Evolutionary conservation across 1,140 invertebrate genomes (phyloP).

Genomic region (Cherax quadricarinatus): DNA sequence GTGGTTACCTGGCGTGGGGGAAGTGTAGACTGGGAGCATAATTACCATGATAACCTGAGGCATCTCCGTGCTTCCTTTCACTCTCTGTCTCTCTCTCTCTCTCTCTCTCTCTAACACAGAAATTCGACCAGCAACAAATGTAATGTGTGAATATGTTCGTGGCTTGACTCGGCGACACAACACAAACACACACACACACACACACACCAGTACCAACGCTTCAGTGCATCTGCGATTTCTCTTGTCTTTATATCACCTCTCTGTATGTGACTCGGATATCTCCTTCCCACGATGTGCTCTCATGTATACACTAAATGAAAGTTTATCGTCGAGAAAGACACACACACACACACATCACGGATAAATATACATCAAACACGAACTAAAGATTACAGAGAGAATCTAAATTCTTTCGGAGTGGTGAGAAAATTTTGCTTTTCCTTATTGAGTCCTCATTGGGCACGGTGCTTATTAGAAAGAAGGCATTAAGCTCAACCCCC

Average conservation of each 20-base stretch:
- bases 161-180: not conserved
- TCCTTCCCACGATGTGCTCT: not conserved
- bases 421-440: too few species aligned
- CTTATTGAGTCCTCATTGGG: too few species aligned
- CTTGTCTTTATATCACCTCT: not conserved
- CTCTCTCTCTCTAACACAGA: not conserved
- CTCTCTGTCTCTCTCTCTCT: too few species aligned
- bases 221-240: not conserved
- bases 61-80: constrained; percentile 36
- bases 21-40: constrained; percentile 18
- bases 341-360: too few species aligned
- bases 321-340: too few species aligned
- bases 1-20: constrained; percentile 8
- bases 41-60: constrained; percentile 46
- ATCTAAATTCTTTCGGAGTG: too few species aligned
- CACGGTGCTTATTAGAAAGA: too few species aligned
- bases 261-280: not conserved
- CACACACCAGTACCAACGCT: not conserved
- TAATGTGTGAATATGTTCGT: constrained; percentile 13
- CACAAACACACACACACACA: not conserved
- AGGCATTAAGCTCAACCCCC: too few species aligned
- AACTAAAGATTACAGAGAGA: too few species aligned
- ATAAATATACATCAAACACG: too few species aligned
- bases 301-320: not conserved
- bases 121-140: not conserved